Base-by-base conservation (phyloP, 2,113 vertebrate genomes). In the Chionis minor region DNA sequence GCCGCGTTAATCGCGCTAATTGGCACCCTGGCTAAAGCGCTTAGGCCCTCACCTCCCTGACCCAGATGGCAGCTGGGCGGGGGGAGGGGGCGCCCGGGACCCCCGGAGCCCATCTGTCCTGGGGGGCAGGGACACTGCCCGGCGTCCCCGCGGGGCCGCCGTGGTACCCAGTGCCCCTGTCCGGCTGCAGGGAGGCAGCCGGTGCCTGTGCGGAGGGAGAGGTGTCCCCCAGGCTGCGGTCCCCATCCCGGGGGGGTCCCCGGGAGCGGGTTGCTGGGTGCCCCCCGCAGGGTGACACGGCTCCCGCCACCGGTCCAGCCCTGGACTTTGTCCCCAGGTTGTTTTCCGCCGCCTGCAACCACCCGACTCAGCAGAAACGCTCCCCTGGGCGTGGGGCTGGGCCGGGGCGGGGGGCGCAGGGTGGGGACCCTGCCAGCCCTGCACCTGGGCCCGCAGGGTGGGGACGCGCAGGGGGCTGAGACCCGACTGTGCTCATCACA, bases 1-100 rank as follows among this genome's bases (percentile, higher is more conserved):
- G 73, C 58, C 67, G 10, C 0, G 2, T 59, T 97, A 96, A 97
- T 96, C 95, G 6, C 16, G 4, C 93, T 97, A 97, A 97, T 96
- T 97, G 96, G 86, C 96, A 94, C 96, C 96, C 75, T 74, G 86
- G 93, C 91, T 97, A 97, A 97, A 95, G 96, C 95, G 94, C 96
- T 97, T 97, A 96, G 96, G 93, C 44, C 89, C 67, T 90, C 93
- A 94, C 93, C 95, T 94, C 91, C 83, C 82, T 81, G 93, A 78
- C 93, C 94, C 82, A 14, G 81, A 90, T 93, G 91, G 96, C 96
- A 95, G 94, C 96, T 95, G 96, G 94, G 56, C 8, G 30, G 83
- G 91, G 75, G 74, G 92, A 63, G 88, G 90, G 27, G 42, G 65
- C 19, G 0, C 71, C 62, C 2, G 20, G 78, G 96, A 94, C 96